phyloP scores from a whole-genome alignment of 2,113 vertebrate species.

The Toxotes jaculatrix region DNA sequence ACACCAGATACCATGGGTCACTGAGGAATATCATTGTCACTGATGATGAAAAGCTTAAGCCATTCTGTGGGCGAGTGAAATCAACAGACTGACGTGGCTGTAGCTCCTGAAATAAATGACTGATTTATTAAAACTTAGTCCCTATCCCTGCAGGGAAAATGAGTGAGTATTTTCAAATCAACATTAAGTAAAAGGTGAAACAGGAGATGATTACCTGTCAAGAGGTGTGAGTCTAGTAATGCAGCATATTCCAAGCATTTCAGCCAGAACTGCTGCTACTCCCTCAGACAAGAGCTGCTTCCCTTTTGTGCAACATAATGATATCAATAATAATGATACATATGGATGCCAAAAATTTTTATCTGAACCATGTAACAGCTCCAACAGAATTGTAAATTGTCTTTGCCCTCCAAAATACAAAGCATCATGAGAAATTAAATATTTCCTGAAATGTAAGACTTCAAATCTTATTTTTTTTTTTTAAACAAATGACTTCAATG shows the following conservation, averaged over 20 bases:
- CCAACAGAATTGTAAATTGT: not conserved
- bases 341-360: not conserved
- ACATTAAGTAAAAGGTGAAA: not conserved
- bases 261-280: not conserved
- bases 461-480: slow-evolving; percentile 28
- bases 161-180: not conserved
- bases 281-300: not conserved
- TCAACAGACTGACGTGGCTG: not conserved
- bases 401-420: slow-evolving; percentile 2
- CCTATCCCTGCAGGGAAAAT: not conserved
- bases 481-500: slow-evolving; percentile 2
- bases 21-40: slow-evolving; percentile 1
- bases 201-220: not conserved
- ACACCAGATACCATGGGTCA: slow-evolving; percentile 45
- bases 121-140: not conserved
- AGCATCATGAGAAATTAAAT: slow-evolving; percentile 10
- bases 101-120: not conserved
- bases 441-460: slow-evolving; percentile 9
- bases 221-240: not conserved
- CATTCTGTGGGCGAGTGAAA: not conserved
- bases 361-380: slow-evolving; percentile 16
- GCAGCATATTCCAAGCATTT: not conserved
- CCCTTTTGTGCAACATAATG: not conserved
- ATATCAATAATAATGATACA: slow-evolving; percentile 19
- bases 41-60: not conserved